These are phyloP conservation scores for Chromoteleia sp. DNA, from an alignment of 2,888 invertebrate genomes.

Conservation along the genomic window DNA sequence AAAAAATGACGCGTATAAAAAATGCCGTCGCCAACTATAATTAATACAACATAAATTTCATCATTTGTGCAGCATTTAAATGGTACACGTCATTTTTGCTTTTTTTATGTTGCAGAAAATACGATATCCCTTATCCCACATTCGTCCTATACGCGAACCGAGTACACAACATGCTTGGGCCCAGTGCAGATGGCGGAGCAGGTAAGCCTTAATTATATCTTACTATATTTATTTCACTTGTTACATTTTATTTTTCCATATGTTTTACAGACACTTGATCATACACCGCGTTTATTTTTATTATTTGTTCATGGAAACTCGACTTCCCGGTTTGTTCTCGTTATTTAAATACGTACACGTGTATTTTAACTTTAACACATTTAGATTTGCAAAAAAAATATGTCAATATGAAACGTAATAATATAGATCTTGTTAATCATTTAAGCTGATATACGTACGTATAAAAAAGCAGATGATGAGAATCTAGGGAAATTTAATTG, in stretches of 20 bases:
- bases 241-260: slow-evolving; percentile 51
- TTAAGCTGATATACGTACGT: slow-evolving; percentile 9
- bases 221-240: slow-evolving; percentile 69
- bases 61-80: slow-evolving; percentile 33
- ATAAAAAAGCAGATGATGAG: not conserved
- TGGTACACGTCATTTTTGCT: slow-evolving; percentile 29
- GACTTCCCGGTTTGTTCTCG: slow-evolving; percentile 37
- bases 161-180: slow-evolving; percentile 97
- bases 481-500: not conserved
- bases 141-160: slow-evolving; percentile 96
- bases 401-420: not conserved
- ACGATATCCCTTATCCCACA: slow-evolving; percentile 97
- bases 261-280: slow-evolving; percentile 52
- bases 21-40: slow-evolving; percentile 39
- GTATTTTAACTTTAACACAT: slow-evolving; percentile 1
- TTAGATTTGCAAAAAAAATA: not conserved
- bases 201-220: slow-evolving; percentile 87
- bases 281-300: slow-evolving; percentile 37
- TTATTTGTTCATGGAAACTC: slow-evolving; percentile 31
- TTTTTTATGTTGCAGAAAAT: slow-evolving; percentile 87
- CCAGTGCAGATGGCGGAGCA: slow-evolving; percentile 95
- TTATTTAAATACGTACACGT: slow-evolving; percentile 12
- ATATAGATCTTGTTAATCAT: slow-evolving; percentile 49
- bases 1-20: slow-evolving; percentile 15
- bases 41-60: slow-evolving; percentile 41